Evolutionary conservation across 2,113 vertebrate genomes (phyloP).

Genomic region (Chloropsis hardwickii): DNA sequence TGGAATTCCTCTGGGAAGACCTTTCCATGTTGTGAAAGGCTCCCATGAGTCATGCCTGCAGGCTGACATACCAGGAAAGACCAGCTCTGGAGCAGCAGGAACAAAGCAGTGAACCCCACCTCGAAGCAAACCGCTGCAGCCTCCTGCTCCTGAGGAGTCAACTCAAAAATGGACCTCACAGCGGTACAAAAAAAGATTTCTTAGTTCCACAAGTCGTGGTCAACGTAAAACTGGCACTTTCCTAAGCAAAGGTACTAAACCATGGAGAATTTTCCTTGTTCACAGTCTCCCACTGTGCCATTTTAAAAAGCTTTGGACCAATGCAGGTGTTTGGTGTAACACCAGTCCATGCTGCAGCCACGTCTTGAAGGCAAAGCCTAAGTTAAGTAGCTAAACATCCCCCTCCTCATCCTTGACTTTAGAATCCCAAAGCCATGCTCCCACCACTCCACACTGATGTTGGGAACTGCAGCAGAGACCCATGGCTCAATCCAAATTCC

Average conservation of each 20-base stretch:
- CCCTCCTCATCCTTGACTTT: neutral
- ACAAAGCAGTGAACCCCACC: neutral
- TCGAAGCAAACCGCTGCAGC: neutral
- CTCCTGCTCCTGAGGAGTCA: neutral
- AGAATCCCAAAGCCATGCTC: neutral
- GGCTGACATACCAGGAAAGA: slow-evolving; percentile 48
- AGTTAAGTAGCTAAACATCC: neutral
- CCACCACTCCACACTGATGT: neutral
- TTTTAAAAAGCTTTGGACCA: neutral
- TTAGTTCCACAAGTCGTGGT: neutral
- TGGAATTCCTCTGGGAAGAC: slow-evolving; percentile 56
- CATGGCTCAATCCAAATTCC: neutral
- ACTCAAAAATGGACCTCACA: neutral
- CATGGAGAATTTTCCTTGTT: neutral
- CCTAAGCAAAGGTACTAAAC: neutral
- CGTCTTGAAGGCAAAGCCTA: neutral
- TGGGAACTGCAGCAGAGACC: neutral
- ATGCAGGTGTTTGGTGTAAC: neutral
- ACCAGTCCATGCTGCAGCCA: neutral
- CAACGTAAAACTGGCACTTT: neutral
- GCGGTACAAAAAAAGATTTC: neutral
- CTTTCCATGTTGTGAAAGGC: slow-evolving; percentile 39
- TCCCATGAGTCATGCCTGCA: slow-evolving; percentile 32
- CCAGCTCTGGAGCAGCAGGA: neutral
- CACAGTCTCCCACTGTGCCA: neutral